Percentiles rank a stretch among this genome's conserved stretches.
Conservation (phyloP, 2,888 invertebrate species). For the Athripsodes cinereus region DNA sequence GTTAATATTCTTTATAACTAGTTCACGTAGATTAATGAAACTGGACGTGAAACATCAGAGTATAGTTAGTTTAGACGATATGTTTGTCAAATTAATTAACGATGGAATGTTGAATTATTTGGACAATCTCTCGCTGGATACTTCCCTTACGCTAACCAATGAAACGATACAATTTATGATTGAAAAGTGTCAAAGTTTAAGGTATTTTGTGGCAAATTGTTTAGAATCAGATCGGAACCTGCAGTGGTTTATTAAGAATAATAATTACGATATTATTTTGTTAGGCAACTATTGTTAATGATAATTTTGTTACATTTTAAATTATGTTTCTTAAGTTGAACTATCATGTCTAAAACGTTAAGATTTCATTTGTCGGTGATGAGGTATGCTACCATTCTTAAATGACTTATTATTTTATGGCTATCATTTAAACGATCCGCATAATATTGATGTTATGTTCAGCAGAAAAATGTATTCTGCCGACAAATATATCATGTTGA, state of each 20-base stretch:
- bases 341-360: too few relatives aligned
- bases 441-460: too few relatives aligned
- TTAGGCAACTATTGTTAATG: conserved; percentile 38
- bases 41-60: conserved; percentile 44
- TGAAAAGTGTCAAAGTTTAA: conserved; percentile 38
- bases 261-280: conserved; percentile 44
- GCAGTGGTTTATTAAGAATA: conserved; percentile 39
- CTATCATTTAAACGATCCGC: too few relatives aligned
- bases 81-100: conserved; percentile 36
- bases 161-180: conserved; percentile 40
- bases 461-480: too few relatives aligned
- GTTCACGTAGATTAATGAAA: conserved; percentile 39
- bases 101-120: conserved; percentile 40
- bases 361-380: too few relatives aligned
- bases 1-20: conserved; percentile 40
- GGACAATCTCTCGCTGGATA: conserved; percentile 43
- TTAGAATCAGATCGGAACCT: conserved; percentile 38
- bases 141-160: conserved; percentile 43
- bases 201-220: conserved; percentile 41
- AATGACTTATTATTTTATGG: too few relatives aligned
- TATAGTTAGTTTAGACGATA: conserved; percentile 39
- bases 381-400: too few relatives aligned
- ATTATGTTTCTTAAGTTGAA: too few relatives aligned
- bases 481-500: too few relatives aligned
- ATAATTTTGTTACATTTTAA: too few relatives aligned